Evolutionary conservation across 2,888 invertebrate species (phyloP).

Genomic region (Temnothorax rugatulus): DNA sequence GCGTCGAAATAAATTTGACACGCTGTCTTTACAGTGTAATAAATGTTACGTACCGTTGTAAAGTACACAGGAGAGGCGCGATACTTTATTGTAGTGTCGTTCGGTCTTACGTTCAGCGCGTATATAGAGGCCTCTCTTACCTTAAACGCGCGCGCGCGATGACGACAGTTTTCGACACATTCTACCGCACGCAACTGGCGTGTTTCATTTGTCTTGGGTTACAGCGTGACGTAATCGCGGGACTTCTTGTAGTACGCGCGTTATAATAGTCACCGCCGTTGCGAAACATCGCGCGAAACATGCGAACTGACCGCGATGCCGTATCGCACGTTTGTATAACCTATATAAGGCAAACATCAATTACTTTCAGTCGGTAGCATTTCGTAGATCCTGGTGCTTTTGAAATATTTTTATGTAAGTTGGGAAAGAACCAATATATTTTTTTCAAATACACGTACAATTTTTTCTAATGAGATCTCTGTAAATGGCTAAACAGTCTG

Average conservation of each 20-base stretch:
- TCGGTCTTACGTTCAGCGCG: conserved; percentile 3
- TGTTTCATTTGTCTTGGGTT: conserved; percentile 55
- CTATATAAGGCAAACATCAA: not conserved
- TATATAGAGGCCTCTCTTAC: conserved; percentile 39
- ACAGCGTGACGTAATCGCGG: conserved; percentile 50
- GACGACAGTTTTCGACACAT: conserved; percentile 41
- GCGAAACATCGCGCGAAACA: conserved; percentile 38
- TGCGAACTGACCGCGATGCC: conserved; percentile 19
- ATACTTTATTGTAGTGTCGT: conserved; percentile 27
- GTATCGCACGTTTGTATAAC: not conserved
- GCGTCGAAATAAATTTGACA: conserved; percentile 34
- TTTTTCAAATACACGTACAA: not conserved
- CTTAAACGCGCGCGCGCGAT: conserved; percentile 37
- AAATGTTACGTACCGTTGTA: conserved; percentile 9
- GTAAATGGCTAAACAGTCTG: not conserved
- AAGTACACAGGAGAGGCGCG: conserved; percentile 3
- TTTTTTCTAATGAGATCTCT: not conserved
- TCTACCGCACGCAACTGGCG: conserved; percentile 42
- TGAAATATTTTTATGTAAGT: not conserved
- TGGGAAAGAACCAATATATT: not conserved
- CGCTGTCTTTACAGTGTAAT: conserved; percentile 31
- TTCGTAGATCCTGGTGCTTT: not conserved
- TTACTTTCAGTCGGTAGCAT: not conserved
- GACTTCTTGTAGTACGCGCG: conserved; percentile 45
- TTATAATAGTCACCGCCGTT: conserved; percentile 32